A percentile compares a stretch with the other conserved stretches of the same genome.
phyloP scores from a whole-genome alignment of 2,113 vertebrate genomes.

The Rutilus rutilus region DNA sequence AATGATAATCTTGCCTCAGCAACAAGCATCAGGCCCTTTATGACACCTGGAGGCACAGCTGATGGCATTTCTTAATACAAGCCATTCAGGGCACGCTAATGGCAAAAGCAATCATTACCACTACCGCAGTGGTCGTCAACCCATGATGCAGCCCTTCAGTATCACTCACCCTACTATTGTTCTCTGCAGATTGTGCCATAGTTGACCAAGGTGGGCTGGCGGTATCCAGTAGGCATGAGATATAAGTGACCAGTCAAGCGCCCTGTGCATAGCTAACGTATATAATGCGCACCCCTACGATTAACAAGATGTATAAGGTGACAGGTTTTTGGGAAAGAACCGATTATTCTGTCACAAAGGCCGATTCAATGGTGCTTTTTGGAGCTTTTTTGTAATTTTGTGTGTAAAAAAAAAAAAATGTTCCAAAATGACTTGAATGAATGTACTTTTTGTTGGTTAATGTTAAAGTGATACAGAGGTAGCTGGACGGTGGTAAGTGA shows the following conservation, averaged over 20 bases:
- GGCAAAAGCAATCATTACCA: slow-evolving; percentile 27
- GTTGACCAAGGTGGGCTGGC: slow-evolving; percentile 24
- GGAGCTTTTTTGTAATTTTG: slow-evolving; percentile 77
- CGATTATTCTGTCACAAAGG: slow-evolving; percentile 68
- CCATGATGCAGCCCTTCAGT: slow-evolving; percentile 18
- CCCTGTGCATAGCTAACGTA: slow-evolving; percentile 61
- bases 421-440: slow-evolving; percentile 86
- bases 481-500: slow-evolving; percentile 68
- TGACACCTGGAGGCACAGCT: slow-evolving; percentile 32
- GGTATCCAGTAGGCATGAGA: slow-evolving; percentile 56
- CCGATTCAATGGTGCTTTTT: slow-evolving; percentile 85
- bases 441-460: slow-evolving; percentile 77
- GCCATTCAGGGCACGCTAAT: slow-evolving; percentile 39
- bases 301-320: slow-evolving; percentile 75
- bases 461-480: slow-evolving; percentile 69
- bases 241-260: slow-evolving; percentile 62
- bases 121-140: slow-evolving; percentile 26
- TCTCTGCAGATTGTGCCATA: slow-evolving; percentile 51
- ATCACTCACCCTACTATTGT: slow-evolving; percentile 13
- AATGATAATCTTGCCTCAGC: slow-evolving; percentile 63
- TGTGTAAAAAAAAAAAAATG: slow-evolving; percentile 68
- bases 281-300: slow-evolving; percentile 66
- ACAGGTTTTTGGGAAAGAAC: slow-evolving; percentile 60
- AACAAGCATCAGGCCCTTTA: slow-evolving; percentile 57
- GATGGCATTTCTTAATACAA: slow-evolving; percentile 41